Evolutionary conservation across 2,113 vertebrate genomes (phyloP), one percentile per base, ranked within the genome.

Genomic region (Apteryx mantelli): DNA sequence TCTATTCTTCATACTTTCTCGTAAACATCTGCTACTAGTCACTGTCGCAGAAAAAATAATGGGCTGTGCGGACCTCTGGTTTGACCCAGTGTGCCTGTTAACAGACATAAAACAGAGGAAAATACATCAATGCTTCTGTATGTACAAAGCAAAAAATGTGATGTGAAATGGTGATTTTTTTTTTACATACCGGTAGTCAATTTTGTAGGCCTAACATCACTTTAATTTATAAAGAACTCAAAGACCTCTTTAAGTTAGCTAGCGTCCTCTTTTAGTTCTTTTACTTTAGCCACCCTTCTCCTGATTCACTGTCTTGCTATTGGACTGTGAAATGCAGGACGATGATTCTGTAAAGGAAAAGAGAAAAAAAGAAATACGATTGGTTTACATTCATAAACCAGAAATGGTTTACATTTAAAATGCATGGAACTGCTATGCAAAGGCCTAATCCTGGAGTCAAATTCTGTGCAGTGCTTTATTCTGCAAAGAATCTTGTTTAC

Each of bases 21-120:
- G 30, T 78, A 88, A 95, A 81, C 73, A 84, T 71, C 58, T 94
- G 78, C 91, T 77, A 24, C 63, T 74, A 24, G 58, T 82, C 71
- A 52, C 64, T 84, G n/a, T 55, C 50, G 9, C 12, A 71, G n/a
- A n/a, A 88, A 88, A 94, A 48, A 61, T 60, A 73, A 69, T 44
- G 2, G 0, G 11, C 65, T 88, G 11, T 65, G 12, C n/a, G 26
- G 71, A 82, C 78, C 63, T 94, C 53, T 94, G 20, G 25, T 91
- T 96, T 91, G 87, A 96, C 66, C 79, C 75, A 44, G 11, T 65
- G 24, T 52, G 44, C 70, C 82, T 91, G 69, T 85, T 93, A 96
- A 65, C n/a, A 82, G 70, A 52, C 7, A 52, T 42, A 52, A 65
- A 80, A 64, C 76, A 77, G 28, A 68, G 55, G 73, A 63, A 93